These are phyloP conservation scores for Isaurus tuberculatus DNA, from an alignment of 92 coral and sea anemone genomes.

Conservation along the genomic window DNA sequence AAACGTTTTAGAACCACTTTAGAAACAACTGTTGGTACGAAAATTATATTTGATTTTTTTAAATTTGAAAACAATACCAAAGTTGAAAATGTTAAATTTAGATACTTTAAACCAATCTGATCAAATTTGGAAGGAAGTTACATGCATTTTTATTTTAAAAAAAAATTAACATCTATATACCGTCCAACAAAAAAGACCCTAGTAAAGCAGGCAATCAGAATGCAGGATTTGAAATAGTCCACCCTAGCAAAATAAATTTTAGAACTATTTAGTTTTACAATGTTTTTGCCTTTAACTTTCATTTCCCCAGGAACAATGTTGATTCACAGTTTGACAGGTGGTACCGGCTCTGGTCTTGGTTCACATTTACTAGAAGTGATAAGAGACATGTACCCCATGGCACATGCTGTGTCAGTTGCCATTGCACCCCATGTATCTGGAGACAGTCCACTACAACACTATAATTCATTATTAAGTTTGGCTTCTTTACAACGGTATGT, in stretches of 20 bases:
- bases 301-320: slow-evolving; percentile 70
- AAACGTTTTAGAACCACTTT: no score
- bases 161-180: no score
- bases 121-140: no score
- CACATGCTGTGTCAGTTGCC: slow-evolving; percentile 78
- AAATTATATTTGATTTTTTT: no score
- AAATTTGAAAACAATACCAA: no score
- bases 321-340: slow-evolving; percentile 87
- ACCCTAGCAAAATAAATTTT: neutral
- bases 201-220: no score
- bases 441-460: slow-evolving; percentile 89
- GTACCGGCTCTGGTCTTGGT: slow-evolving; percentile 93
- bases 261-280: neutral
- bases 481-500: slow-evolving; percentile 78
- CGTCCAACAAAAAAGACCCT: no score
- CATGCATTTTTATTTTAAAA: no score
- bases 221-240: neutral
- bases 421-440: slow-evolving; percentile 91
- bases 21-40: no score
- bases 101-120: no score
- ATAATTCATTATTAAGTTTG: slow-evolving; percentile 82
- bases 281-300: neutral
- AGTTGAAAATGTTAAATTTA: no score
- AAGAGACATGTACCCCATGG: slow-evolving; percentile 81
- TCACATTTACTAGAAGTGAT: slow-evolving; percentile 74